These are phyloP conservation scores for Propithecus coquereli DNA, from an alignment of 2,113 vertebrate genomes.

Conservation along the genomic window DNA sequence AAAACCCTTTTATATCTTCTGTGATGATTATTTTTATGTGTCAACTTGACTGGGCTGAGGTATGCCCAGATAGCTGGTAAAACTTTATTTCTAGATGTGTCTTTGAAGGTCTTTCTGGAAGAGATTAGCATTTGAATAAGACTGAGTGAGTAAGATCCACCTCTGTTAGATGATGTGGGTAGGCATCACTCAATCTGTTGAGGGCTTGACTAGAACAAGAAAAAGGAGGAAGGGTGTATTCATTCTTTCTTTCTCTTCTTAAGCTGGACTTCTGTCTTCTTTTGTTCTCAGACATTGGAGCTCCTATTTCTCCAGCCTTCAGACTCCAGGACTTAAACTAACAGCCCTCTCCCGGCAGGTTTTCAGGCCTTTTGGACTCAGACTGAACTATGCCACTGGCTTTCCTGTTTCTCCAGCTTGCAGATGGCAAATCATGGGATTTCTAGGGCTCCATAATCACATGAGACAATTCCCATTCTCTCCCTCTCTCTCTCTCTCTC, in stretches of 20 bases:
- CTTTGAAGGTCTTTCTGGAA: neutral
- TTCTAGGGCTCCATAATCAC: neutral
- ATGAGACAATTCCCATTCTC: neutral
- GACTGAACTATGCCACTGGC: neutral
- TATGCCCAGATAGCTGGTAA: neutral
- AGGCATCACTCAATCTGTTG: neutral
- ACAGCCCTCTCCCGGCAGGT: neutral
- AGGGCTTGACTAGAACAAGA: neutral
- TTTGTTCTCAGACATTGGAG: neutral
- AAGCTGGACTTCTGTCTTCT: neutral
- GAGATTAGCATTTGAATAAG: neutral
- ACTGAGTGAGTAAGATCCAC: neutral
- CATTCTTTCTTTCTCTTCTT: neutral
- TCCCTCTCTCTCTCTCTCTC: neutral
- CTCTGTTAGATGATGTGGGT: neutral
- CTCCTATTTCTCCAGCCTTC: neutral
- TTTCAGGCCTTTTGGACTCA: neutral
- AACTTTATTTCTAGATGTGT: neutral
- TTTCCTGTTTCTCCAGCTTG: neutral
- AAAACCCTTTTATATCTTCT: neutral
- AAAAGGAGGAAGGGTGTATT: neutral
- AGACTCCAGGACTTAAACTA: neutral
- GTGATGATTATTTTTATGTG: neutral
- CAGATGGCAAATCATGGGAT: neutral
- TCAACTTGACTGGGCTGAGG: neutral